Conservation (phyloP, 2,888 invertebrate species). For the Malachius bipustulatus region DNA sequence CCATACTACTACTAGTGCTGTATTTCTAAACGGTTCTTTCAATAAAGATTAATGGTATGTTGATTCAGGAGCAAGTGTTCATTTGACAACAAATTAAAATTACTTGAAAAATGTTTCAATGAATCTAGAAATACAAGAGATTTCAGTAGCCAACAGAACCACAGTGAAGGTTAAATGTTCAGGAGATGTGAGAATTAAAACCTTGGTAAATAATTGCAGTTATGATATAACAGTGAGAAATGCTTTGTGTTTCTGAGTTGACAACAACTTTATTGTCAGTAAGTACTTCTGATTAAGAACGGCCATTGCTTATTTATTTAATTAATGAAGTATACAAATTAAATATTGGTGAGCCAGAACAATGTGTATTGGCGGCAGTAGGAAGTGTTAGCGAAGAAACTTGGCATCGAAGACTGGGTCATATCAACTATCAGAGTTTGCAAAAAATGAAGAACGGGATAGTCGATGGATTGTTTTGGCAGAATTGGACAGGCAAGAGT, state of each 20-base stretch:
- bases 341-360: slow-evolving; percentile 4
- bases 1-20: too few species aligned
- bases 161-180: too few species aligned
- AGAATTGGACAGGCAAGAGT: too few species aligned
- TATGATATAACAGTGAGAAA: too few species aligned
- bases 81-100: slow-evolving; percentile 5
- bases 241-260: slow-evolving; percentile 1
- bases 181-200: too few species aligned
- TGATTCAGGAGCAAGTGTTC: slow-evolving; percentile 8
- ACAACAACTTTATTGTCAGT: slow-evolving; percentile 7
- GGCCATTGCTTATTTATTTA: neutral
- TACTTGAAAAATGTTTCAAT: slow-evolving; percentile 3
- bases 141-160: slow-evolving; percentile 6
- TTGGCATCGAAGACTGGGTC: slow-evolving; percentile 10
- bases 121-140: slow-evolving; percentile 2
- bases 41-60: neutral
- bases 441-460: too few species aligned
- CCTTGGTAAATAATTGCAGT: too few species aligned
- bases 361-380: slow-evolving; percentile 8
- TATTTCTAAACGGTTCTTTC: slow-evolving; percentile 2
- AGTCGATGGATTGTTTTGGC: too few species aligned
- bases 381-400: slow-evolving; percentile 6
- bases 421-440: too few species aligned
- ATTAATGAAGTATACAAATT: slow-evolving; percentile 7
- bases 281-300: slow-evolving; percentile 6